Base-by-base conservation (phyloP, 2,797 vertebrate species). In the Pipistrellus kuhlii region DNA sequence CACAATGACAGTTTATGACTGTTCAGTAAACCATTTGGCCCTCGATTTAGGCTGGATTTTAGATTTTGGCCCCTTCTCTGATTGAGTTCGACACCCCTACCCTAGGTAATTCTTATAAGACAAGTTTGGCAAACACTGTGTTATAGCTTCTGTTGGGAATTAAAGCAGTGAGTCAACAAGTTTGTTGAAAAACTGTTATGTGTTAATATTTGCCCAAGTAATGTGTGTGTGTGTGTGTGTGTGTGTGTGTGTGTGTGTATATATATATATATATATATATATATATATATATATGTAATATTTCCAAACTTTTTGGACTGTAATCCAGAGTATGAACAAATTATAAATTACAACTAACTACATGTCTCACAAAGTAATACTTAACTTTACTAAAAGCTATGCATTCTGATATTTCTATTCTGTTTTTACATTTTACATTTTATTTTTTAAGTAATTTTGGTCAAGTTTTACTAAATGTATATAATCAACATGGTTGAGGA, bases 391-490 rank as follows among this genome's bases (percentile, higher is more conserved):
- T 35, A 59, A 95, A 94, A 90, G 38, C 6, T 93, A 77, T 23
- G 0, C 27, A 92, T 82, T 73, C 30, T 76, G n/a, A 44, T 72
- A 51, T 89, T 93, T 55, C 32, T 69, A 11, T 88, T 75, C 35
- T 90, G 66, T 35, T 69, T 92, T 76, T 59, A 78, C 59, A 5
- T 80, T 86, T 68, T 30, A 57, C 51, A 73, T 59, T 83, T 1
- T 32, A 64, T 91, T 2, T 69, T 88, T 87, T 55, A 75, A 55
- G 41, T 84, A 69, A 85, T 77, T 48, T 91, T 64, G 14, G 8
- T 73, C 46, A 76, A 71, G 30, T 71, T 84, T 85, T 90, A 35
- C 18, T 89, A 41, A 85, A 69, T 76, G 3, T 82, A 51, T 95
- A 55, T 59, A 72, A 69, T 82, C 53, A 88, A 30, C 12, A 84